phyloP scores from a whole-genome alignment of 2,113 vertebrate genomes.

The Nibea albiflora region DNA sequence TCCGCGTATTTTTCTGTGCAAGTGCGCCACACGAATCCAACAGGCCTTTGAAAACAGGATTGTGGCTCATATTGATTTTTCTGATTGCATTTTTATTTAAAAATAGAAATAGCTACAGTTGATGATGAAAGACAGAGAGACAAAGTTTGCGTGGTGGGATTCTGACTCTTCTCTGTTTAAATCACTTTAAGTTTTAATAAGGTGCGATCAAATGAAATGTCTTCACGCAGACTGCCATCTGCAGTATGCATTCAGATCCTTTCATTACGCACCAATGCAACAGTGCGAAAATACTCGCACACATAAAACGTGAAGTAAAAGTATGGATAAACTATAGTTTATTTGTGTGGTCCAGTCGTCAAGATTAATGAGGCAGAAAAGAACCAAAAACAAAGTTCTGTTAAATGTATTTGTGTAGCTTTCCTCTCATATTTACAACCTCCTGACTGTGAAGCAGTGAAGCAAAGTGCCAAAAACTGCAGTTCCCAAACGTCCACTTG shows the following conservation, averaged over 20 bases:
- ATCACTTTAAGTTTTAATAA: neutral
- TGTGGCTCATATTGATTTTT: constrained; percentile 7
- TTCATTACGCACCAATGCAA: neutral
- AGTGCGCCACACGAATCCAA: constrained; percentile 13
- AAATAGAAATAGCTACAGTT: constrained; percentile 14
- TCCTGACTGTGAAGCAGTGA: no score
- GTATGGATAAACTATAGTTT: neutral
- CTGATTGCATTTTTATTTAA: neutral
- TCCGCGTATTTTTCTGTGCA: constrained; percentile 3
- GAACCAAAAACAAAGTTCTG: neutral
- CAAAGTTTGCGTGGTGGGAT: neutral
- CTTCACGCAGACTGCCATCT: neutral
- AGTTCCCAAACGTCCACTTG: no score
- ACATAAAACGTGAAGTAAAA: neutral
- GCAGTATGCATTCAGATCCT: neutral
- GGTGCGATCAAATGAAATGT: neutral
- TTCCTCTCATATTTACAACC: neutral
- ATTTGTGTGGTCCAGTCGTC: neutral
- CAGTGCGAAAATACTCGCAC: neutral
- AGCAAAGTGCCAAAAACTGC: no score
- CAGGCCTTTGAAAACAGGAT: neutral
- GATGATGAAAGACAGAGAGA: neutral
- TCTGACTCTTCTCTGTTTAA: neutral
- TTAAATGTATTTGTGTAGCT: neutral
- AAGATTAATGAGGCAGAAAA: neutral